A percentile compares a stretch with the other conserved stretches of the same genome.
phyloP scores from a whole-genome alignment of 1,140 invertebrate genomes.

The Drosophila insularis region DNA sequence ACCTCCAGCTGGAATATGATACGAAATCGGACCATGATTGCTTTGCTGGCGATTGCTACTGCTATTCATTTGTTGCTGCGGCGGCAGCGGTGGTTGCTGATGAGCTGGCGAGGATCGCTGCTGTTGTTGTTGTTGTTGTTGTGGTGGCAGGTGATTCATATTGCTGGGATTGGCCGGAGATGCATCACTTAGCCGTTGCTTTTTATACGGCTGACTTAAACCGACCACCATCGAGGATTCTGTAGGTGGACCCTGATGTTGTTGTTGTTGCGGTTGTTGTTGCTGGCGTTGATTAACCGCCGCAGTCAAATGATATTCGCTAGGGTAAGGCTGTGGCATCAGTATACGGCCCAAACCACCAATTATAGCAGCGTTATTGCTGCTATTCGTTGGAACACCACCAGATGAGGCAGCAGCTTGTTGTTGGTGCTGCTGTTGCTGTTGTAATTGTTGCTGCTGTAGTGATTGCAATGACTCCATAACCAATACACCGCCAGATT shows the following conservation, averaged over 20 bases:
- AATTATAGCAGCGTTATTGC: slow-evolving; percentile 49
- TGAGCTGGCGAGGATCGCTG: slow-evolving; percentile 56
- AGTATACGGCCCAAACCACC: slow-evolving; percentile 52
- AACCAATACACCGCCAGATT: slow-evolving; percentile 62
- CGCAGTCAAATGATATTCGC: slow-evolving; percentile 63
- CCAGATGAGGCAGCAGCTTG: slow-evolving; percentile 16
- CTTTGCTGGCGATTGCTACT: slow-evolving; percentile 50
- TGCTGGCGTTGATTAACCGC: slow-evolving; percentile 51
- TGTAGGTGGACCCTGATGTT: slow-evolving; percentile 63
- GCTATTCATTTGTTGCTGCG: slow-evolving; percentile 39
- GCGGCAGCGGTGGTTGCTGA: neutral
- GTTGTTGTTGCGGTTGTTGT: slow-evolving; percentile 55
- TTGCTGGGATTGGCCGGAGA: slow-evolving; percentile 64
- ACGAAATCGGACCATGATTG: slow-evolving; percentile 44
- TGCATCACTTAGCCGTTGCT: slow-evolving; percentile 87
- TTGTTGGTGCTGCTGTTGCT: slow-evolving; percentile 27
- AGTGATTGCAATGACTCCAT: slow-evolving; percentile 70
- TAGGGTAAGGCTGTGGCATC: slow-evolving; percentile 64
- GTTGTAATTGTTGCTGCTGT: slow-evolving; percentile 48
- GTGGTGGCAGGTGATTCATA: slow-evolving; percentile 81
- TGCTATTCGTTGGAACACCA: slow-evolving; percentile 15
- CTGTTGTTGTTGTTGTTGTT: slow-evolving; percentile 46
- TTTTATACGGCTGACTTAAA: slow-evolving; percentile 89
- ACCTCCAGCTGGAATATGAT: slow-evolving; percentile 25
- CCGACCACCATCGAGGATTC: slow-evolving; percentile 57